Evolutionary conservation across 2,797 vertebrate species (phyloP), one percentile per base, ranked within the genome.

Genomic region (Cuculus canorus): DNA sequence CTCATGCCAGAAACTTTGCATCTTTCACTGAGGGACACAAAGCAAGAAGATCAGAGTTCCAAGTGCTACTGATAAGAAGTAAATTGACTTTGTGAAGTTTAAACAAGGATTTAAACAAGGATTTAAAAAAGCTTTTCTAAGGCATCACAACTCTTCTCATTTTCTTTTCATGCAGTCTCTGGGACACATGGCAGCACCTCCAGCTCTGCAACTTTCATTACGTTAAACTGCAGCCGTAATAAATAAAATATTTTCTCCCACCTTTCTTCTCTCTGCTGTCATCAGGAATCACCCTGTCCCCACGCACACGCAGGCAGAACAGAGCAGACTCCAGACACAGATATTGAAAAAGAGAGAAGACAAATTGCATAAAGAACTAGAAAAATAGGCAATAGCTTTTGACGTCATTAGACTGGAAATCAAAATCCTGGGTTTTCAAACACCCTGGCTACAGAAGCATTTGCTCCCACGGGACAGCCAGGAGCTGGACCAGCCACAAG

Each of bases 261-360:
- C 10, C 24, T 88, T 0, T 0, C 45, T 85, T 80, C n/a, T 48
- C 78, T 43, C 75, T 43, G 45, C 65, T 71, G 45, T 52, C 33
- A 11, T 28, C 5, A 3, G 27, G 64, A 72, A 13, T 19, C 56
- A 41, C 45, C 39, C 70, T 18, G 18, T 66, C 65, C 32, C 50
- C 30, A 6, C 0, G 9, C 33, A 72, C 24, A 30, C 28, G 37
- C 50, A 64, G 22, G 32, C 17, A 43, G 50, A 83, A 60, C 0
- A 0, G 19, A 73, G 77, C 77, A 82, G 73, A 59, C 48, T 66
- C 79, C 91, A 80, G 64, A 59, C 27, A n/a, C 3, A 2, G 94
- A 92, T 92, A 94, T 88, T 89, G 65, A 78, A 79, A 48, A 69
- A 86, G 56, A 96, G 90, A 92, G 93, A 94, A 95, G 83, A 88